These are phyloP conservation scores for Rhinopomastus cyanomelas DNA, from an alignment of 2,113 vertebrate species.

Conservation along the genomic window DNA sequence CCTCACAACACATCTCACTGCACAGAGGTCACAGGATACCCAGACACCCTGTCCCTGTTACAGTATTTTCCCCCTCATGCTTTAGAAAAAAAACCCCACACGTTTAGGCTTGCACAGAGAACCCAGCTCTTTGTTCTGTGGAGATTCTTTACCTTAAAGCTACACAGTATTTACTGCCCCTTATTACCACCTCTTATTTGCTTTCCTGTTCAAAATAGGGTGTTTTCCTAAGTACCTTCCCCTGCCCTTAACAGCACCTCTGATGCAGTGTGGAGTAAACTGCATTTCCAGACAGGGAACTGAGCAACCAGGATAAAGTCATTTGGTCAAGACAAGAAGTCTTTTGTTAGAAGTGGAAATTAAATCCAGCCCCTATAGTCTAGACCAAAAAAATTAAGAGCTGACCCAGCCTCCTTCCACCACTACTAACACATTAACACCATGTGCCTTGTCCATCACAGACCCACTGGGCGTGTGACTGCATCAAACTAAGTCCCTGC, in stretches of 20 bases:
- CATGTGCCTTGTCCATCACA: not conserved
- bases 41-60: fast-evolving
- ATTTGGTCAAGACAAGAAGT: not conserved
- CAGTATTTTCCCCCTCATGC: fast-evolving
- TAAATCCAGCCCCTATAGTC: not conserved
- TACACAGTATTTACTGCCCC: no score
- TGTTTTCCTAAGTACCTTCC: not conserved
- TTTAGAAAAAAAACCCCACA: not conserved
- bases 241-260: not conserved
- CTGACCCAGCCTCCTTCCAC: not conserved
- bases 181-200: not conserved
- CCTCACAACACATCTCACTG: not conserved
- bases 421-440: not conserved
- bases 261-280: not conserved
- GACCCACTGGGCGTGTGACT: not conserved
- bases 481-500: not conserved
- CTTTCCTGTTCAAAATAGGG: not conserved
- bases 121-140: fast-evolving
- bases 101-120: not conserved
- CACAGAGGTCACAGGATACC: not conserved
- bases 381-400: not conserved
- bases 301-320: not conserved
- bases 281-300: not conserved
- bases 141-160: not conserved
- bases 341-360: not conserved